Conservation (phyloP, 2,113 vertebrate species). For the Campylomormyrus tamandua region DNA sequence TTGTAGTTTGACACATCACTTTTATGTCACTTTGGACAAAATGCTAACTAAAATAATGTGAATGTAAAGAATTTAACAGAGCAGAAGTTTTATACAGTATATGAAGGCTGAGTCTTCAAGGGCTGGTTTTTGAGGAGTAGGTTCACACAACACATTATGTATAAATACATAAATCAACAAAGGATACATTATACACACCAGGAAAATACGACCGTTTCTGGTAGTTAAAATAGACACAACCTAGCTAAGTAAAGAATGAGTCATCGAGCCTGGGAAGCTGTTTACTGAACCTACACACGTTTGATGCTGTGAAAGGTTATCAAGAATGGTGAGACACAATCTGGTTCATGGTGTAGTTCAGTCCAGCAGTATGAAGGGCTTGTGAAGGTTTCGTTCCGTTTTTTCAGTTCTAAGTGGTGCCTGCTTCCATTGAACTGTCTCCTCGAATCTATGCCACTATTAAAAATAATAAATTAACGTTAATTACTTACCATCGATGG, state of each 20-base stretch:
- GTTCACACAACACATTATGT: not conserved
- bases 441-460: not conserved
- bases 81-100: not conserved
- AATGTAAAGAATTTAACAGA: not conserved
- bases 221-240: not conserved
- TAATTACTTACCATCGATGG: slow-evolving; percentile 63
- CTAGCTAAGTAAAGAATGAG: not conserved
- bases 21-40: not conserved
- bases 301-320: not conserved
- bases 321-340: not conserved
- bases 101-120: not conserved
- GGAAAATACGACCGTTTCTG: not conserved
- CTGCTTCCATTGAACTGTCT: not conserved
- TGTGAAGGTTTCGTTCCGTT: not conserved
- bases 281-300: not conserved
- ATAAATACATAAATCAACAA: not conserved
- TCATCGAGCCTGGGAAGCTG: not conserved
- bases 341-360: not conserved
- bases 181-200: not conserved
- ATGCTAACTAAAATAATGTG: not conserved
- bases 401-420: not conserved
- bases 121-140: not conserved
- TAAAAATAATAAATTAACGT: not conserved
- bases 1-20: not conserved
- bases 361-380: not conserved